These are phyloP conservation scores for Artemia sinica DNA, from an alignment of 2,888 invertebrate species.

Conservation along the genomic window DNA sequence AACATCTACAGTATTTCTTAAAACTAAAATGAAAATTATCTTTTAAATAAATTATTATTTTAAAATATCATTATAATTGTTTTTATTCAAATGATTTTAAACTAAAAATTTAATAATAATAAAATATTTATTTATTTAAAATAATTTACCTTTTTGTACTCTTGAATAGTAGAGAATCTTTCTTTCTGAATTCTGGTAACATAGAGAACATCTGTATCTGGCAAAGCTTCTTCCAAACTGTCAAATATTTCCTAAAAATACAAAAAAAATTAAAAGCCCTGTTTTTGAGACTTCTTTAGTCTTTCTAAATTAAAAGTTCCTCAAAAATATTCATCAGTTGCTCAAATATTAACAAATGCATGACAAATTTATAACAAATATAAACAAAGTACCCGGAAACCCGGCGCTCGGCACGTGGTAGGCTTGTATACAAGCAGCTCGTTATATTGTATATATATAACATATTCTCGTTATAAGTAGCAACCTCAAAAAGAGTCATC, in stretches of 20 bases:
- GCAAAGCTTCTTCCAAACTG: constrained; percentile 61
- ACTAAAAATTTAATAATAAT: background rate
- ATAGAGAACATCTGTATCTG: constrained; percentile 89
- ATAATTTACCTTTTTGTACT: constrained; percentile 57
- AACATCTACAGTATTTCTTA: no score
- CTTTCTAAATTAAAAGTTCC: background rate
- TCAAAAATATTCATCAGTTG: no score
- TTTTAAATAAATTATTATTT: background rate
- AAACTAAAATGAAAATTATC: background rate
- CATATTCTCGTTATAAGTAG: no score
- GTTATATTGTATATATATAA: no score
- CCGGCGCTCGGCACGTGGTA: no score
- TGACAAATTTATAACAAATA: no score
- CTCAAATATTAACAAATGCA: no score
- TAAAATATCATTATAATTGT: background rate
- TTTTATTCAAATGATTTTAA: background rate
- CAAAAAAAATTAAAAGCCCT: background rate
- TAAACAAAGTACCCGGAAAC: no score
- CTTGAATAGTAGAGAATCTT: constrained; percentile 60
- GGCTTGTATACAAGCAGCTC: no score
- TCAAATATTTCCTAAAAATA: constrained; percentile 24
- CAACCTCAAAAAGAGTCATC: no score
- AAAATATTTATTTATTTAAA: no score
- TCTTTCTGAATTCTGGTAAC: constrained; percentile 96
- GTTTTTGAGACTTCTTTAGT: background rate